A percentile compares a stretch with the other conserved stretches of the same genome.
phyloP scores from a whole-genome alignment of 2,113 vertebrate species.

The Grantiella picta region DNA sequence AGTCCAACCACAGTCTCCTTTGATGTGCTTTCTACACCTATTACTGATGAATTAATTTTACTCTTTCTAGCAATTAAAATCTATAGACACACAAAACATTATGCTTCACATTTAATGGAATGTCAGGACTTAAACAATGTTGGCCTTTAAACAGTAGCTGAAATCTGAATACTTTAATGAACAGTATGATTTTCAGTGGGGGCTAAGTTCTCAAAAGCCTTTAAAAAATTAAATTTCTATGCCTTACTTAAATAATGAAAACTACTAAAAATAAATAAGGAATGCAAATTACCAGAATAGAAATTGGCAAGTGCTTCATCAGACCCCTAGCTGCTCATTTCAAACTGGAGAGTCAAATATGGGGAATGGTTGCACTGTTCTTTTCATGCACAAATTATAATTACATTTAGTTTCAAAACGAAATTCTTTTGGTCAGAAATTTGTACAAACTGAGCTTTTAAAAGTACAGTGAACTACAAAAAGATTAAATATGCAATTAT shows the following conservation, averaged over 20 bases:
- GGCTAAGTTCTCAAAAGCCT: background rate
- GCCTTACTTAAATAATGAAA: constrained; percentile 55
- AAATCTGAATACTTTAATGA: constrained; percentile 45
- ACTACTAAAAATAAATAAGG: constrained; percentile 69
- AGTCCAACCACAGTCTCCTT: background rate
- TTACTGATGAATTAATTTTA: background rate
- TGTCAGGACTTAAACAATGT: constrained; percentile 52
- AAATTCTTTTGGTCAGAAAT: constrained; percentile 70
- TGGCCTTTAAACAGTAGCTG: constrained; percentile 51
- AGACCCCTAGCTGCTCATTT: constrained; percentile 63
- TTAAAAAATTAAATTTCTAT: constrained; percentile 4
- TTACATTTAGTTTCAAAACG: constrained; percentile 48
- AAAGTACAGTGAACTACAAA: constrained; percentile 81
- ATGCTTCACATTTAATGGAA: constrained; percentile 61
- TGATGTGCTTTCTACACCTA: background rate
- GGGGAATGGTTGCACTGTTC: constrained; percentile 54
- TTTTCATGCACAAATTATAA: constrained; percentile 64
- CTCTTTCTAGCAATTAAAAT: constrained; percentile 14
- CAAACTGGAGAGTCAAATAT: constrained; percentile 39
- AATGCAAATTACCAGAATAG: constrained; percentile 65
- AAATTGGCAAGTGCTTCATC: constrained; percentile 50
- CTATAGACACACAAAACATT: constrained; percentile 35
- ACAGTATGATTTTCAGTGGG: background rate
- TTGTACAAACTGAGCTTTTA: constrained; percentile 73
- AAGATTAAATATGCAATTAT: constrained; percentile 76